Conservation (phyloP, 2,888 invertebrate genomes). For the Adelphocoris suturalis region DNA sequence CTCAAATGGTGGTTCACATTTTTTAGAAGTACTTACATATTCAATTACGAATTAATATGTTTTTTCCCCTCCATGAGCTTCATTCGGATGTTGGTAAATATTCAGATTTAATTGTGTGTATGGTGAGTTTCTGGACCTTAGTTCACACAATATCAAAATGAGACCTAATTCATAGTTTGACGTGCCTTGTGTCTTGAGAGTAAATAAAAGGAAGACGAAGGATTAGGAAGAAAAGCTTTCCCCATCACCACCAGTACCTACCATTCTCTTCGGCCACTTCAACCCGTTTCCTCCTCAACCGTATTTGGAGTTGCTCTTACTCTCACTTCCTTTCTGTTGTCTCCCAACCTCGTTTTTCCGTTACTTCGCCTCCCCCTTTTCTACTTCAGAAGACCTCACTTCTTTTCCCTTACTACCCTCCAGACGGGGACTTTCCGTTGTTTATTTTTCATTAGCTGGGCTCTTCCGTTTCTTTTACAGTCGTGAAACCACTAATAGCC, state of each 20-base stretch:
- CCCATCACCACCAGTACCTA: neutral
- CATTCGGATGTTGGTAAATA: no score
- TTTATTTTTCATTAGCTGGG: slow-evolving; percentile 41
- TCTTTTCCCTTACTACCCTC: neutral
- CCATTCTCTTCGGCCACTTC: slow-evolving; percentile 8
- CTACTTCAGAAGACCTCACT: neutral
- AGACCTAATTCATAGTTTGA: neutral
- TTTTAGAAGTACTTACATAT: no score
- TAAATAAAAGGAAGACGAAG: neutral
- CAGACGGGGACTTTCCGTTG: slow-evolving; percentile 7
- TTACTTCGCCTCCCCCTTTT: neutral
- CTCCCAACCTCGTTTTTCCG: slow-evolving; percentile 32
- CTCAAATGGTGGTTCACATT: no score
- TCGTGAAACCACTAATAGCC: slow-evolving; percentile 33
- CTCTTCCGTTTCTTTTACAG: neutral
- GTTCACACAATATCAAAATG: neutral
- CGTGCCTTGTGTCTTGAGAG: neutral
- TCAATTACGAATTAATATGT: no score
- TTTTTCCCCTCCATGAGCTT: no score
- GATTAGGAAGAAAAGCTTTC: neutral
- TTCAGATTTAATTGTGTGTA: no score
- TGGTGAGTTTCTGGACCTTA: neutral
- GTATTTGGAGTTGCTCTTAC: slow-evolving; percentile 32
- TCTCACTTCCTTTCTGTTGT: slow-evolving; percentile 11
- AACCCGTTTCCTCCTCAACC: slow-evolving; percentile 34